Evolutionary conservation across 1,140 invertebrate genomes (phyloP).

Genomic region (Polypedilum pembai): DNA sequence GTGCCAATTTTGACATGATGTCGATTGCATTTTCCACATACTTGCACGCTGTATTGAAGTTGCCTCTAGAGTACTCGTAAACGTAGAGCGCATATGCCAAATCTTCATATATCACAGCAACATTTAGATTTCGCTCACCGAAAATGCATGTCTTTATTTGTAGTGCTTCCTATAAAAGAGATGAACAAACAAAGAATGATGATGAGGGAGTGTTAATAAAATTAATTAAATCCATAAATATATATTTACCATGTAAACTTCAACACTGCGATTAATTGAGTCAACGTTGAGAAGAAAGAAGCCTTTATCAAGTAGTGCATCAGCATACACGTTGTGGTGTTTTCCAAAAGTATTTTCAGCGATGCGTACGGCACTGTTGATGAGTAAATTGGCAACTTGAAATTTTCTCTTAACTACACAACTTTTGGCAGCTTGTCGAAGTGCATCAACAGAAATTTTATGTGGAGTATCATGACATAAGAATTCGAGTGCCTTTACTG

Average conservation of each 20-base stretch:
- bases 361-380: conserved; percentile 69
- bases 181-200: conserved; percentile 29
- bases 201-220: not conserved
- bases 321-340: conserved; percentile 71
- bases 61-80: conserved; percentile 80
- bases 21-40: conserved; percentile 75
- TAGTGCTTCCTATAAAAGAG: conserved; percentile 57
- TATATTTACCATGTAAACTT: conserved; percentile 63
- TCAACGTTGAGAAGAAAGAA: conserved; percentile 88
- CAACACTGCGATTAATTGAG: conserved; percentile 68
- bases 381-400: conserved; percentile 66
- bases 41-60: conserved; percentile 69
- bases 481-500: conserved; percentile 59
- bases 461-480: conserved; percentile 53
- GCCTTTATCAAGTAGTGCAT: conserved; percentile 77
- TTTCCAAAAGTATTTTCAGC: conserved; percentile 57
- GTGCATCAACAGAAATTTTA: conserved; percentile 64
- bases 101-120: conserved; percentile 82
- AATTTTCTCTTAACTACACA: conserved; percentile 83
- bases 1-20: conserved; percentile 70
- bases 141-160: conserved; percentile 67
- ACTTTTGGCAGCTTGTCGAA: conserved; percentile 74
- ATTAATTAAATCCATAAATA: not conserved
- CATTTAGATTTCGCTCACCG: conserved; percentile 73
- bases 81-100: conserved; percentile 87